These are phyloP conservation scores for Lucifuga dentata DNA, from an alignment of 2,113 vertebrate genomes.

Conservation along the genomic window DNA sequence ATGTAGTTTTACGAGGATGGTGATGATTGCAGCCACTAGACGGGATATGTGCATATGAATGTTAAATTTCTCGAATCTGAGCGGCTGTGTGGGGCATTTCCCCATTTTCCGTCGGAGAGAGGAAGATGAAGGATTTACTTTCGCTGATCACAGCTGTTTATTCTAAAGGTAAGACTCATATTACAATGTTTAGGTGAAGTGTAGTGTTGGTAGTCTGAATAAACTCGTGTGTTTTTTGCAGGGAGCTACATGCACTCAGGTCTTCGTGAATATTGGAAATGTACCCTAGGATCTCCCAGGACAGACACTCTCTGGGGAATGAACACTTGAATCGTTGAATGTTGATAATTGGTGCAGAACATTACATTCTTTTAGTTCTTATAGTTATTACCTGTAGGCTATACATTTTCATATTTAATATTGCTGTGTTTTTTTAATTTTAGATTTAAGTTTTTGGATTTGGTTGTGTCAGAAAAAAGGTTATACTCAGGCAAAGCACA, in stretches of 20 bases:
- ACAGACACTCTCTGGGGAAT: conserved; percentile 29
- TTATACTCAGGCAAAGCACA: too few species aligned
- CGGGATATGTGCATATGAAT: conserved; percentile 41
- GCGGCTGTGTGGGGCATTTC: conserved; percentile 6
- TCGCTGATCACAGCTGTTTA: conserved; percentile 45
- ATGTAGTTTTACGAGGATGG: conserved; percentile 65
- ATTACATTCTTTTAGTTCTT: too few species aligned
- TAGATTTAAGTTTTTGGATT: too few species aligned
- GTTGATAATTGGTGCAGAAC: conserved; percentile 9
- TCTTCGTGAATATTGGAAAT: conserved; percentile 28
- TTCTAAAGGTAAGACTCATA: conserved; percentile 63
- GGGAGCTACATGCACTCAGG: conserved; percentile 9
- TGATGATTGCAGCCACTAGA: conserved; percentile 58
- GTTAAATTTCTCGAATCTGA: conserved; percentile 10
- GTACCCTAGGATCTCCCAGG: conserved; percentile 25
- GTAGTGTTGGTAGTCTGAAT: neutral
- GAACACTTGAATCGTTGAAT: conserved; percentile 24
- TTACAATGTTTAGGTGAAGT: conserved; percentile 24
- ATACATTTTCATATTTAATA: too few species aligned
- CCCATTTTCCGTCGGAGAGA: conserved; percentile 6
- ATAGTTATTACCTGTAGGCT: too few species aligned
- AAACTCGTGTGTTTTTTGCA: conserved; percentile 44
- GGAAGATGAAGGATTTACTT: conserved; percentile 49
- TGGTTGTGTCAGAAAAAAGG: too few species aligned
- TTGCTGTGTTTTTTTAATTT: too few species aligned